phyloP scores from a whole-genome alignment of 2,888 invertebrate species.

The Ganaspis brasiliensis region DNA sequence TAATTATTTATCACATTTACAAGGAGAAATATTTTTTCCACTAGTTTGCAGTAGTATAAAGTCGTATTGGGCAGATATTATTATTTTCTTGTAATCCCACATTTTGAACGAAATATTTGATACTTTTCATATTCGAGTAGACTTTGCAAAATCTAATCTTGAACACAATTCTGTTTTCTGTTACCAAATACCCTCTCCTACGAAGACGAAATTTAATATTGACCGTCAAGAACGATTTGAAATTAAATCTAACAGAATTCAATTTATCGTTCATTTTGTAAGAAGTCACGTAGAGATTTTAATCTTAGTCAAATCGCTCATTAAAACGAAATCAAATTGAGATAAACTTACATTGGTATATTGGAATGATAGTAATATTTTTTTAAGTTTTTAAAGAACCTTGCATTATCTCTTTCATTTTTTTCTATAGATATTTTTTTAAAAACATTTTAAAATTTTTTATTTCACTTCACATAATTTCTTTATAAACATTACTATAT shows the following conservation, averaged over 20 bases:
- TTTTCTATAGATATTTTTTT: too few species aligned
- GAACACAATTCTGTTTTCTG: not conserved
- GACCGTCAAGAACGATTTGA: conserved; percentile 20
- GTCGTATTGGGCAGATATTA: too few species aligned
- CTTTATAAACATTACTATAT: too few species aligned
- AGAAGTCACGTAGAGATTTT: conserved; percentile 27
- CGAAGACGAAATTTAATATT: conserved; percentile 7
- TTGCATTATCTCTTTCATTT: too few species aligned
- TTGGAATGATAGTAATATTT: too few species aligned
- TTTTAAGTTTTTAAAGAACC: too few species aligned
- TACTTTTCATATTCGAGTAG: not conserved
- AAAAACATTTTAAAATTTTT: too few species aligned
- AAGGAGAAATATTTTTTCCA: too few species aligned
- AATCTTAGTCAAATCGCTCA: not conserved
- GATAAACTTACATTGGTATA: not conserved
- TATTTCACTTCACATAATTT: too few species aligned
- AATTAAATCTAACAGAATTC: conserved; percentile 14
- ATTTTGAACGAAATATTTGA: not conserved
- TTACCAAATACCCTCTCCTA: not conserved
- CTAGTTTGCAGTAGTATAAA: too few species aligned
- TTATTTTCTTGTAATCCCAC: too few species aligned
- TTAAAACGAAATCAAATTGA: not conserved
- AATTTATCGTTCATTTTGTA: conserved; percentile 6
- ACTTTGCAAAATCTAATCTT: not conserved
- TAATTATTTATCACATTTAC: too few species aligned